Base-by-base conservation (phyloP, 2,797 vertebrate species). In the Coreius guichenoti region DNA sequence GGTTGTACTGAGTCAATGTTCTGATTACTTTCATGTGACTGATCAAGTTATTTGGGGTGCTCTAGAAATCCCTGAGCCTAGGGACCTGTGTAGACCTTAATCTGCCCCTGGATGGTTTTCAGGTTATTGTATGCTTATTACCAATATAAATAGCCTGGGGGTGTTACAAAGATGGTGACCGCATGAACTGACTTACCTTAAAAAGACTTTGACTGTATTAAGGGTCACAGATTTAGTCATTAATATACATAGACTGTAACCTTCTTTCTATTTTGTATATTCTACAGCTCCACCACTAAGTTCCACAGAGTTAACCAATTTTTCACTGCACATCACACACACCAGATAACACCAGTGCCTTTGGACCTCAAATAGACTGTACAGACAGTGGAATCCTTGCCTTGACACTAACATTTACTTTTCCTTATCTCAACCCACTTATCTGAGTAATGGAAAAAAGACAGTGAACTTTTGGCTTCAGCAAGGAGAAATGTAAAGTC, bases 351-450 rank as follows among this genome's bases (percentile, higher is more conserved):
- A 88, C 74, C 65, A 85, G 83, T 68, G 83, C 76, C 88, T 92
- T 91, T 67, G 90, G 83, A 90, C 90, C 87, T 80, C 43, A 90
- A 81, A 87, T 68, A 58, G 77, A 86, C 72, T 76, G 36, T 80
- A 73, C 1, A 14, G 56, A 33, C 36, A 43, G 19, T 78, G 43
- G 43, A 81, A 80, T 83, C 45, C 36, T 3, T 84, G 26, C 69
- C 63, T 56, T 82, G 68, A 80, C 33, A 5, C 39, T 73, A 29
- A 81, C 29, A 68, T 81, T 83, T 86, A 47, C 81, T 31, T 43
- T 65, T 72, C 6, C 61, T 82, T 89, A 82, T 84, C 88, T 86
- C 33, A 21, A 29, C 21, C 23, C 47, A 63, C 70, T 85, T 86
- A 89, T 83, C 70, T 61, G 39, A 14, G 13, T 31, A 65, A 58